Base-by-base conservation (phyloP, 1,140 invertebrate species). In the Maconellicoccus hirsutus region DNA sequence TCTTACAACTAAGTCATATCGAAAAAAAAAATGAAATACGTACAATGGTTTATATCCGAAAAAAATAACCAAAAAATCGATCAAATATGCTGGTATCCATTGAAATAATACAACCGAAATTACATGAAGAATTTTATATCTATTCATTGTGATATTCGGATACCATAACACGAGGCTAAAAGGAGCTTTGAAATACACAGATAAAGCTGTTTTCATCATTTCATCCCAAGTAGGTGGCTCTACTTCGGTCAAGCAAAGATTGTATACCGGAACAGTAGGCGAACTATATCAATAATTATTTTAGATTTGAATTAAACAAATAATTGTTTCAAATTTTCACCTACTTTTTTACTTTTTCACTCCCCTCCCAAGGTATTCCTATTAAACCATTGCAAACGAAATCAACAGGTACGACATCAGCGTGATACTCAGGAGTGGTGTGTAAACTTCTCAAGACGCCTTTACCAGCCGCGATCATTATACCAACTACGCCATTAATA, bases 131-230 rank as follows among this genome's bases (percentile, higher is more conserved):
- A 89, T 80, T 78, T 83, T 89, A 23, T 23, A 66, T 71, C 83
- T 86, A 14, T 88, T 85, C 4, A 93, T 90, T 73, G 87, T 85
- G 16, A 90, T 89, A 73, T 86, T 85, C 0, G 91, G 91, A 79
- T 90, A 93, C 91, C 91, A 93, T 59, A 92, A 79, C 14, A 86
- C 87, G 42, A 86, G 84, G 76, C 91, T 89, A 77, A 93, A 89
- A 0, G 91, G 91, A 80, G 89, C 89, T 71, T 82, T 26, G 87
- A 82, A 23, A 85, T 82, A 14, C 87, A 80, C 52, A 22, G 90
- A 90, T 72, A 85, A 73, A 61, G n/a, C 27, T 70, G 59, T 84
- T 29, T 86, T 81, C 73, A 92, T 78, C 29, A 96, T 84, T 74
- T 93, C 86, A 42, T 88, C 87, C 93, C 93, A 97, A 0, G 87